Evolutionary conservation across 1,140 invertebrate species (phyloP).

Genomic region (Luehdorfia chinensis): DNA sequence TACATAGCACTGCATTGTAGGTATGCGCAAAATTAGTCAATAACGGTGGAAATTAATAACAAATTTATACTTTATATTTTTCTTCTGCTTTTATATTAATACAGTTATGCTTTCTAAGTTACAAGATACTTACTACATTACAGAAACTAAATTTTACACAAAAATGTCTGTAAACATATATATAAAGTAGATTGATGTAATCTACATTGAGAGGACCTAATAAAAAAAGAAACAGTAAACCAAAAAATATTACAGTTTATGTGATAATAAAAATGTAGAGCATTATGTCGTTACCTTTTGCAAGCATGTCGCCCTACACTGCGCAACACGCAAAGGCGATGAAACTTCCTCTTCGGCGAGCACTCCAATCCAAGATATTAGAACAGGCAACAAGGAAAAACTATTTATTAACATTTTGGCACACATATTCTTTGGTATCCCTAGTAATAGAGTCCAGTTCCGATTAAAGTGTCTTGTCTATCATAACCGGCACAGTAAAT

Average conservation of each 20-base stretch:
- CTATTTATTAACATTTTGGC: conserved; percentile 74
- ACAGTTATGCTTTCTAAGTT: too few species aligned
- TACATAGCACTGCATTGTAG: conserved; percentile 21
- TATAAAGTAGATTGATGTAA: not conserved
- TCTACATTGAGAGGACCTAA: too few species aligned
- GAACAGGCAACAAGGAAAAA: conserved; percentile 64
- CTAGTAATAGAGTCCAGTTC: conserved; percentile 39
- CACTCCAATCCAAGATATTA: conserved; percentile 70
- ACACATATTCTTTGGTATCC: conserved; percentile 74
- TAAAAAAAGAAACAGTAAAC: not conserved
- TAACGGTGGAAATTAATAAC: too few species aligned
- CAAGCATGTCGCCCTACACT: conserved; percentile 82
- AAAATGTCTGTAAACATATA: too few species aligned
- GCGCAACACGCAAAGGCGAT: conserved; percentile 81
- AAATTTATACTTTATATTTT: too few species aligned
- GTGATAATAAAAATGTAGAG: too few species aligned
- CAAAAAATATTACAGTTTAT: too few species aligned
- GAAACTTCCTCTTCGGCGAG: conserved; percentile 79
- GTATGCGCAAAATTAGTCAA: conserved; percentile 21
- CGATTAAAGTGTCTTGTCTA: conserved; percentile 47
- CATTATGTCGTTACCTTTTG: conserved; percentile 82
- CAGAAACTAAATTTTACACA: too few species aligned
- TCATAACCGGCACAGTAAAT: conserved; percentile 66
- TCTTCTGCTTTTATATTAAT: too few species aligned
- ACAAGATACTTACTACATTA: too few species aligned